These are phyloP conservation scores for Spinibarbus caldwelli DNA, from an alignment of 2,797 vertebrate genomes.

Conservation along the genomic window DNA sequence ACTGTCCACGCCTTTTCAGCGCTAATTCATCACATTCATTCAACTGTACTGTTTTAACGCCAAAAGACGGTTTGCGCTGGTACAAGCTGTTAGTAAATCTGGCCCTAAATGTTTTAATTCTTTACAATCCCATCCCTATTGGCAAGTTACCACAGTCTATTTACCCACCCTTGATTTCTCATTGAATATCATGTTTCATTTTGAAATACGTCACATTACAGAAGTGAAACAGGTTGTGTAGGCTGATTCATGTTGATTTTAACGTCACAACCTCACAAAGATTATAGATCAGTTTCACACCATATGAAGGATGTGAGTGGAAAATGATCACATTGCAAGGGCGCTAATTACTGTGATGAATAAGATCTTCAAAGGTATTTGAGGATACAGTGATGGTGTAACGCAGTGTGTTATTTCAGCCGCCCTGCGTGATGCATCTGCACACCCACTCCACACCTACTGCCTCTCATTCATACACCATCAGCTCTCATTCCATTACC, in stretches of 20 bases:
- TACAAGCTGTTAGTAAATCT: no score
- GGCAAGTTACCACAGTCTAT: background rate
- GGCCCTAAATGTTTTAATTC: background rate
- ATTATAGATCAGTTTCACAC: background rate
- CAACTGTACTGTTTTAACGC: no score
- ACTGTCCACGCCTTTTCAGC: no score
- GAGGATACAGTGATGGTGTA: constrained; percentile 26
- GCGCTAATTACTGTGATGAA: constrained; percentile 1
- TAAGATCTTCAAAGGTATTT: constrained; percentile 29
- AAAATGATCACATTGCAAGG: constrained; percentile 3
- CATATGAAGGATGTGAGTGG: background rate
- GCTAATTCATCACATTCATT: no score
- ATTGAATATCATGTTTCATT: background rate
- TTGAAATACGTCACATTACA: background rate
- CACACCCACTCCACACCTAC: constrained; percentile 75
- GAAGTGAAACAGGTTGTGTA: background rate
- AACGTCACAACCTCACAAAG: background rate
- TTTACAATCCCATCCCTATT: background rate
- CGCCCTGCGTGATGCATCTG: constrained; percentile 68
- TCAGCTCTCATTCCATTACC: constrained; percentile 73
- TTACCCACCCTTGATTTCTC: background rate
- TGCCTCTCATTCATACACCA: constrained; percentile 70
- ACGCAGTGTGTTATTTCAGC: constrained; percentile 68
- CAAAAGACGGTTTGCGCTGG: no score
- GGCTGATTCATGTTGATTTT: background rate